phyloP scores from a whole-genome alignment of 2,113 vertebrate species.

The Silurus meridionalis region DNA sequence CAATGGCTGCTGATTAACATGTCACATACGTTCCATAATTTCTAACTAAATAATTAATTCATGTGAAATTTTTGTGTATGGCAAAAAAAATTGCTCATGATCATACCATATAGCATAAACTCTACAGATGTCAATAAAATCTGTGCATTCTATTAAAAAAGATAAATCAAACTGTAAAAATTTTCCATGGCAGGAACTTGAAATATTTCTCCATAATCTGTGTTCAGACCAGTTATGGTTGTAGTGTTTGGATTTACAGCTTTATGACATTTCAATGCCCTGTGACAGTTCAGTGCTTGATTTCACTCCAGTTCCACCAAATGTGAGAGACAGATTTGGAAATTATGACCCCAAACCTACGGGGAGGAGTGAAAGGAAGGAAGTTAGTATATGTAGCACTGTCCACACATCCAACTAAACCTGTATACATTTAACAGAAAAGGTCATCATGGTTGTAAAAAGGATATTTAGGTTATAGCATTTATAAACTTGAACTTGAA shows the following conservation, averaged over 20 bases:
- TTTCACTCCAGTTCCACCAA: not conserved
- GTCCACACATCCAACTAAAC: conserved; percentile 27
- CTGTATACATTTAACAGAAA: not conserved
- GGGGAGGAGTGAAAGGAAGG: not conserved
- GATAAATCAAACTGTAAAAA: not conserved
- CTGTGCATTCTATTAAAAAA: not conserved
- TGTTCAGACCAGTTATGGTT: conserved; percentile 11
- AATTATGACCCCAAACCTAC: not conserved
- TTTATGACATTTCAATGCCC: conserved; percentile 72
- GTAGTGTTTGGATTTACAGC: conserved; percentile 71
- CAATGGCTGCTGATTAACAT: not conserved
- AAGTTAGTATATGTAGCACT: not conserved
- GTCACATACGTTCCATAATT: not conserved
- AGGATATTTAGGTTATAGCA: not conserved
- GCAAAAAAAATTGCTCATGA: not conserved
- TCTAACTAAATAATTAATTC: not conserved
- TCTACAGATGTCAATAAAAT: not conserved
- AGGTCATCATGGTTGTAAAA: not conserved
- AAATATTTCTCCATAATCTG: not conserved
- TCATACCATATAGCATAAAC: not conserved
- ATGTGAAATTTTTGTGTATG: not conserved
- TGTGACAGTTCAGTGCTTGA: conserved; percentile 71
- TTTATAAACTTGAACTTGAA: not conserved
- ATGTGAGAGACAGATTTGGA: not conserved
- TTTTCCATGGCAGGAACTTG: not conserved